Evolutionary conservation across 2,113 vertebrate genomes (phyloP), one percentile per base, ranked within the genome.

Genomic region (Pongo abelii): DNA sequence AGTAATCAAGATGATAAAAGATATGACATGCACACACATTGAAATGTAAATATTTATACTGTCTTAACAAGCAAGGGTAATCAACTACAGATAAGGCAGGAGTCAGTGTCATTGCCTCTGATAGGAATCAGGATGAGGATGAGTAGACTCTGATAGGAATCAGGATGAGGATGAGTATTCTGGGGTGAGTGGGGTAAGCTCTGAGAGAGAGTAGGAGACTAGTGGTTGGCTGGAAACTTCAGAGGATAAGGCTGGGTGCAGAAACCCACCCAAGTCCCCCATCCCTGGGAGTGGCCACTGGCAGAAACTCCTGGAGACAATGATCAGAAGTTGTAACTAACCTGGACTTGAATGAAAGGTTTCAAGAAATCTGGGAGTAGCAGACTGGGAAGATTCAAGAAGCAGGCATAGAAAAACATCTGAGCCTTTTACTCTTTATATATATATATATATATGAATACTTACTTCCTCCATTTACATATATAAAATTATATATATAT

Each of bases 1-100:
- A 61, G 64, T 81, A 92, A 96, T 35, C 84, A 64, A 96, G 80
- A 93, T 97, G 57, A 69, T 92, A 69, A 91, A 83, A 91, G 8
- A 70, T 20, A 69, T 55, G 59, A 50, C 27, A 57, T 55, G 12
- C 35, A 70, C 40, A 78, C 38, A 84, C 48, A 57, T 9, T 8
- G 23, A 89, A 91, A 81, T 64, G 40, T 77, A 72, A 78, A 67
- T 69, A 83, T 70, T n/a, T 86, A 9, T 55, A 25, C 46, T 27
- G 48, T 67, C 69, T 94, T 83, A 85, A 43, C 30, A 32, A 94
- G 38, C 30, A 32, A 94, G 38, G n/a, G 9, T 48, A 38, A 70
- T 83, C 70, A 79, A 80, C 75, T 46, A n/a, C 22, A 93, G 67
- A 43, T 22, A 79, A 79, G 30, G 22, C 40, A 10, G 38, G 74